Conservation (phyloP, 2,797 vertebrate species). For the Tragelaphus oryx region DNA sequence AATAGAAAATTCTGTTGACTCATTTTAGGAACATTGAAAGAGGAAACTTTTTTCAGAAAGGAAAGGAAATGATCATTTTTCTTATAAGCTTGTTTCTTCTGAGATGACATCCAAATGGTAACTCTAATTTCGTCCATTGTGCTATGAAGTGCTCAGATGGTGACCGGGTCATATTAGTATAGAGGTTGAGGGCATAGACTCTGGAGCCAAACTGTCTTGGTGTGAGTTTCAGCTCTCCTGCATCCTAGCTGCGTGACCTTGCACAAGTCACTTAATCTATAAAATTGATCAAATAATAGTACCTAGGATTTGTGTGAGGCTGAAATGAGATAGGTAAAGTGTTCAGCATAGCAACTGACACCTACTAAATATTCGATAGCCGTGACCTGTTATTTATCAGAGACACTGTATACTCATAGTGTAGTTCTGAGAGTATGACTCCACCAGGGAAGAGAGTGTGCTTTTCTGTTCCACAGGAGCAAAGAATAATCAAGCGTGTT, state of each 20-base stretch:
- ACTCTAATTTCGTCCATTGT: background rate
- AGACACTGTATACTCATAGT: background rate
- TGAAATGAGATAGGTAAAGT: background rate
- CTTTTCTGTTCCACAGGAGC: background rate
- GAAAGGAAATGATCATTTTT: background rate
- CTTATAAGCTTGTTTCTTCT: background rate
- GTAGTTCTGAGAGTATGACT: background rate
- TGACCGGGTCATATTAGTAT: fast-evolving
- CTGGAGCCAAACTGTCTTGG: background rate
- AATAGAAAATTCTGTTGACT: background rate
- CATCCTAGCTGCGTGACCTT: background rate
- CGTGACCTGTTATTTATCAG: background rate
- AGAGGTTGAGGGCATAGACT: background rate
- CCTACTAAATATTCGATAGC: background rate
- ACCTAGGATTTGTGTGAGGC: background rate
- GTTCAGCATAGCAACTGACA: background rate
- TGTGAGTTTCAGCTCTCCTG: background rate
- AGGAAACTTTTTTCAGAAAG: background rate
- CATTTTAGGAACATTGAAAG: background rate
- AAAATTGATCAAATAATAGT: background rate
- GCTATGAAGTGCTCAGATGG: background rate
- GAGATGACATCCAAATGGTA: background rate
- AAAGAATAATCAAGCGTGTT: background rate
- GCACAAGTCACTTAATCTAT: background rate
- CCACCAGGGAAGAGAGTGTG: background rate